Conservation (phyloP, 2,888 invertebrate species). For the Tetramorium bicarinatum region DNA sequence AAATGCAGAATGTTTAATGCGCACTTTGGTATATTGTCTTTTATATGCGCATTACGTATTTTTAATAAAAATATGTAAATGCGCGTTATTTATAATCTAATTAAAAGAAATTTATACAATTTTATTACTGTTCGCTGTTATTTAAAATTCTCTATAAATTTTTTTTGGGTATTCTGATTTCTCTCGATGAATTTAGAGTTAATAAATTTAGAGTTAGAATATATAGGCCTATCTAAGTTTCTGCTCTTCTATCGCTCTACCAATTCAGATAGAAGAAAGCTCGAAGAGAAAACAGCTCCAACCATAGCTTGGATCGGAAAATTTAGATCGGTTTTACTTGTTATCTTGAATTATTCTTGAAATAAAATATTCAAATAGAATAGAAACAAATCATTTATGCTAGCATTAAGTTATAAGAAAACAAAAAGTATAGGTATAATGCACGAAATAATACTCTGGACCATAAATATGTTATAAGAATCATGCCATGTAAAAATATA, state of each 20-base stretch:
- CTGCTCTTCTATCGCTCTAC: not conserved
- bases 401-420: slow-evolving; percentile 19
- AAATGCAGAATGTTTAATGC: slow-evolving; percentile 5
- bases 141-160: slow-evolving; percentile 12
- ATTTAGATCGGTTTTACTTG: not conserved
- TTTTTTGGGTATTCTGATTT: not conserved
- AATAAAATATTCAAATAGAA: slow-evolving; percentile 14
- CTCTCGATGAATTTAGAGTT: slow-evolving; percentile 4
- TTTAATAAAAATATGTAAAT: not conserved
- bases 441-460: slow-evolving; percentile 30
- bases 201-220: slow-evolving; percentile 1
- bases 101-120: slow-evolving; percentile 29
- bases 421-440: slow-evolving; percentile 1
- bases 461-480: slow-evolving; percentile 26
- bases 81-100: not conserved
- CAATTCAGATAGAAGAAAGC: not conserved
- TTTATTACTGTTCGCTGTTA: not conserved
- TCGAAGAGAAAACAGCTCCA: not conserved
- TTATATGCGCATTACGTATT: not conserved
- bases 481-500: slow-evolving; percentile 37
- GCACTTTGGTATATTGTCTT: not conserved
- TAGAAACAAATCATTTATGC: not conserved
- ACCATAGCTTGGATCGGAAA: not conserved
- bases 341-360: not conserved
- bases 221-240: not conserved